Percentiles rank a stretch among this genome's conserved stretches.
Conservation (phyloP, 2,888 invertebrate genomes). For the Conomelus anceps region DNA sequence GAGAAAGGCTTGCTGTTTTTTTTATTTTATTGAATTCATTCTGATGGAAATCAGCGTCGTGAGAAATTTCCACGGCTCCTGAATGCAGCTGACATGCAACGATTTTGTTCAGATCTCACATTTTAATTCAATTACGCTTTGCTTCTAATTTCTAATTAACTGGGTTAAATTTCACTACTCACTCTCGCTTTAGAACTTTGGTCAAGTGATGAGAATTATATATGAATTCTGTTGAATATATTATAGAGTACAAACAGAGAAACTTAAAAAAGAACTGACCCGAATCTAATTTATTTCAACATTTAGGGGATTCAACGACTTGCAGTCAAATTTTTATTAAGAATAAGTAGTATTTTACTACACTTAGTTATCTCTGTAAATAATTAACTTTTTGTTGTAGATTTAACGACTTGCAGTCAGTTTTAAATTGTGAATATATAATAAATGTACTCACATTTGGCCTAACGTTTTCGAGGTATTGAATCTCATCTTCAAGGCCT, state of each 20-base stretch:
- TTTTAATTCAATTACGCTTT: background rate
- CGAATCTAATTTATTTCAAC: too few relatives aligned
- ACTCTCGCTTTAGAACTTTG: background rate
- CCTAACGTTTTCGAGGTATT: too few relatives aligned
- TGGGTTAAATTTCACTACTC: background rate
- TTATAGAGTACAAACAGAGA: background rate
- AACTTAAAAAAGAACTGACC: background rate
- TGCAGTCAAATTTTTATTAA: too few relatives aligned
- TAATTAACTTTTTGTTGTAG: too few relatives aligned
- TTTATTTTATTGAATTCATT: background rate
- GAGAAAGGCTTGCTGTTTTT: background rate
- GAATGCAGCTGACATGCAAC: too few relatives aligned
- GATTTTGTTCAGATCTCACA: background rate
- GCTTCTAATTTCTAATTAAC: background rate
- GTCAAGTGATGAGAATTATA: background rate
- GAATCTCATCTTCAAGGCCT: too few relatives aligned
- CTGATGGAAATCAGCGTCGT: background rate
- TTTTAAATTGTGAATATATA: too few relatives aligned
- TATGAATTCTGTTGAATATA: background rate
- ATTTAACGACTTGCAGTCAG: too few relatives aligned
- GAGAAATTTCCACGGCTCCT: background rate
- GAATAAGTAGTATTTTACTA: too few relatives aligned
- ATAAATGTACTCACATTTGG: too few relatives aligned
- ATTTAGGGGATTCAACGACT: too few relatives aligned
- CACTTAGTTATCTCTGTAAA: too few relatives aligned